Evolutionary conservation across 2,113 vertebrate species (phyloP).

Genomic region (Aldabrachelys gigantea): DNA sequence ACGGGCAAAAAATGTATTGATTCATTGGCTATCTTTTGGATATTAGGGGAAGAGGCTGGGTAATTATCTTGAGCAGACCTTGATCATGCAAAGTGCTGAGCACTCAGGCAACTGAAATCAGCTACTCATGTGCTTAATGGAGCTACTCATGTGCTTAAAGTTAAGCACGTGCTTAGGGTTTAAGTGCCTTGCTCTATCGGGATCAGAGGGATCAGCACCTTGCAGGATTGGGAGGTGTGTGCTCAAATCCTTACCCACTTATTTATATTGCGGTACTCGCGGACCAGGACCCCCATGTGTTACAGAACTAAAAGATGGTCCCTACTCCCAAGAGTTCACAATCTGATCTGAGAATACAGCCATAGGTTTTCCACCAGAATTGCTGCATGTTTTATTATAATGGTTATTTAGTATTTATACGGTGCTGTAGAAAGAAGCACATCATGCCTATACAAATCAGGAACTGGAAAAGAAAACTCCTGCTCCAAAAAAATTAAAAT

Average conservation of each 20-base stretch:
- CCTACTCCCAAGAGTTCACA: background rate
- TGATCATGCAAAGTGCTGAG: background rate
- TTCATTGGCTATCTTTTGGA: background rate
- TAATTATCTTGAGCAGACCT: background rate
- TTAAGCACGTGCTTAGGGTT: background rate
- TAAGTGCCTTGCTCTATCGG: fast-evolving
- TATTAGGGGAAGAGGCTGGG: background rate
- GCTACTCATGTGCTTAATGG: background rate
- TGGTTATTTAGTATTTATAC: background rate
- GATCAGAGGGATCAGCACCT: background rate
- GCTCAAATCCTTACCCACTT: background rate
- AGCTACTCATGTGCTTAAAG: background rate
- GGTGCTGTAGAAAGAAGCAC: background rate
- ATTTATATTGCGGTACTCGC: background rate
- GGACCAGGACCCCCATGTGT: background rate
- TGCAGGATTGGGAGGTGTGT: background rate
- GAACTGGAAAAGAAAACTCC: background rate
- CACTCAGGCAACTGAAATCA: background rate
- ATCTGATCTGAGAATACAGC: background rate
- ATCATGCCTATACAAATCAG: background rate
- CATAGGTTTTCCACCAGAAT: background rate
- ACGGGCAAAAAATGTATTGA: background rate
- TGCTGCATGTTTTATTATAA: background rate
- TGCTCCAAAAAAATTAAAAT: background rate
- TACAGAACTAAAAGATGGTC: background rate